Conservation (phyloP, 1,140 invertebrate species). For the Leptinotarsa lineolata region DNA sequence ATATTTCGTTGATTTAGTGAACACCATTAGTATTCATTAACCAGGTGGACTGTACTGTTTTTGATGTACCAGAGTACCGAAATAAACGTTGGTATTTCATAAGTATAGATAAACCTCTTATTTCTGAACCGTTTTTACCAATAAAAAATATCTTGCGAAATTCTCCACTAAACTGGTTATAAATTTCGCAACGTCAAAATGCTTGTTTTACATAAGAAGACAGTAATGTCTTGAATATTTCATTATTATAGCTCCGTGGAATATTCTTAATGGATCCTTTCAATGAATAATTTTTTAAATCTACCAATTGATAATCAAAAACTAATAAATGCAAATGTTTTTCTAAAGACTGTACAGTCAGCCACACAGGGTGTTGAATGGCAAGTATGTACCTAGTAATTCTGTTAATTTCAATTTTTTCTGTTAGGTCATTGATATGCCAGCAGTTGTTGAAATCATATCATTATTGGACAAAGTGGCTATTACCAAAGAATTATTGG, state of each 20-base stretch:
- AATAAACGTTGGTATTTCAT: conserved; percentile 34
- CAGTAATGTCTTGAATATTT: conserved; percentile 30
- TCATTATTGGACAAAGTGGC: conserved; percentile 87
- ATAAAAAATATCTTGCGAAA: conserved; percentile 16
- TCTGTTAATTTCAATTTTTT: conserved; percentile 51
- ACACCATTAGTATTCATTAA: conserved; percentile 39
- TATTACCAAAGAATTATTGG: conserved; percentile 93
- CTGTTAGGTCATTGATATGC: conserved; percentile 90
- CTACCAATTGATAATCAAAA: not conserved
- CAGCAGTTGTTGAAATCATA: conserved; percentile 88
- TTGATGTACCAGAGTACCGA: conserved; percentile 29
- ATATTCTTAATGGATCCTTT: not conserved
- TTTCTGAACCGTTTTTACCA: conserved; percentile 24
- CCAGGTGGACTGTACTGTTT: conserved; percentile 48
- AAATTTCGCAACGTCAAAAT: conserved; percentile 44
- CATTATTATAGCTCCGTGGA: not conserved
- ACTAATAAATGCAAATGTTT: not conserved
- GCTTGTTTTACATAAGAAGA: conserved; percentile 45
- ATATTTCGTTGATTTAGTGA: conserved; percentile 41
- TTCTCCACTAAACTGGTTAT: conserved; percentile 27
- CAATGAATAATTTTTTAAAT: not conserved
- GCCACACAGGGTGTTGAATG: conserved; percentile 34
- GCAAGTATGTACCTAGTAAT: not conserved
- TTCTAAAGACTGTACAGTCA: conserved; percentile 28
- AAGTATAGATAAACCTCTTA: conserved; percentile 21